A percentile compares a stretch with the other conserved stretches of the same genome.
Evolutionary conservation across 2,113 vertebrate genomes (phyloP).

Genomic region (Rynchops niger): DNA sequence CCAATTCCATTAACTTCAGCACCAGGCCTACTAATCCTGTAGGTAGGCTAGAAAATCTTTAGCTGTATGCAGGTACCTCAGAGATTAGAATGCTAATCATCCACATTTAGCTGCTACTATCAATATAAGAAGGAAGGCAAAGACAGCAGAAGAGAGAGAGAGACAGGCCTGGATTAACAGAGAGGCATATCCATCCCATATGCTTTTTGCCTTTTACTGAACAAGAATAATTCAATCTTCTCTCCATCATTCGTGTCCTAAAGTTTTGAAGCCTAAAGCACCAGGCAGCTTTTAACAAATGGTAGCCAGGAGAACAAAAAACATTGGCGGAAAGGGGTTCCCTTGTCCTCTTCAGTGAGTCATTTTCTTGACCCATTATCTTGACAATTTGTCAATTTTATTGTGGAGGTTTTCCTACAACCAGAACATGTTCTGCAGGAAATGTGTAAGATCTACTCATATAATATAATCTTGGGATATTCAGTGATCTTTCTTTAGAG

Average conservation of each 20-base stretch:
- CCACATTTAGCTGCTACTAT: neutral
- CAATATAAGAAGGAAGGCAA: neutral
- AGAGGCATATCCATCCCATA: neutral
- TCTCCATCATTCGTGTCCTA: neutral
- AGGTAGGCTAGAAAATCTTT: neutral
- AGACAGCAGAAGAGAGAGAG: neutral
- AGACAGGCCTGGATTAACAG: neutral
- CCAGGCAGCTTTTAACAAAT: neutral
- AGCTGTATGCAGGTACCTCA: neutral
- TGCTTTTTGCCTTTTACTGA: neutral
- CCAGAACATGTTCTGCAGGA: neutral
- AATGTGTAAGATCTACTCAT: neutral
- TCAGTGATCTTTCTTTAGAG: neutral
- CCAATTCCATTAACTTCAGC: slow-evolving; percentile 5
- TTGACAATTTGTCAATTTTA: neutral
- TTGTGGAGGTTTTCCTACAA: neutral
- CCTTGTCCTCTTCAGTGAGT: neutral
- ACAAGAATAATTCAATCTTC: neutral
- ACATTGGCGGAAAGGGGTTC: fast-evolving
- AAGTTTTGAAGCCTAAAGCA: neutral
- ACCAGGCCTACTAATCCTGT: neutral
- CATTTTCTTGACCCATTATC: neutral
- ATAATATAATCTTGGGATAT: neutral
- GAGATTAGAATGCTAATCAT: slow-evolving; percentile 8
- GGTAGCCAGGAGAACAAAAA: neutral